Base-by-base conservation (phyloP, 2,113 vertebrate species). In the Coreoperca whiteheadi region DNA sequence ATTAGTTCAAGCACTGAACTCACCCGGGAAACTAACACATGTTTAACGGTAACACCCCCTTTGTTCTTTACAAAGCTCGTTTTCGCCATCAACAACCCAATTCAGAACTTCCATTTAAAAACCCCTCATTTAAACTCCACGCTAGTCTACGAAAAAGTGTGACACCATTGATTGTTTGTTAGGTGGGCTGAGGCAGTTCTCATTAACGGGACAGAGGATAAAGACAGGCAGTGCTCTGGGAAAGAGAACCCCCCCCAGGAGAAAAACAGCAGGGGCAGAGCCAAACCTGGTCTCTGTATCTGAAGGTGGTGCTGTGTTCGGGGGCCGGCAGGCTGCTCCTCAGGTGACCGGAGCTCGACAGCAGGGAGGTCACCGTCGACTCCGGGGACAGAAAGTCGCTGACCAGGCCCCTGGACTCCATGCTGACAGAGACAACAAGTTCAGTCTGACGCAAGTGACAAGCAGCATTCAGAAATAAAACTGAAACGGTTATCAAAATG, bases 281-380 rank as follows among this genome's bases (percentile, higher is more conserved):
- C 20, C 20, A 1, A 39, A 93, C 93, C 92, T 91, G 95, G 84
- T 96, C 91, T 81, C 94, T 96, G 89, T 96, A 98, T 61, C 46
- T 90, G 83, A 97, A 93, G 64, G 74, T 68, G 53, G 28, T 2
- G 66, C 12, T 79, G 69, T 46, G 61, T 20, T 84, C 84, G 20
- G 11, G 77, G 43, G 50, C 57, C 66, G 30, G n/a, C n/a, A 93
- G 81, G 73, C 79, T 81, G 76, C 88, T 93, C 67, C 80, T 90
- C 76, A 94, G 83, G 34, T 89, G 88, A n/a, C 92, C 95, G 1
- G 89, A 96, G 69, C 94, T 95, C 4, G 94, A 94, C 74, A 98
- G 81, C 53, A 98, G 93, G 8, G 96, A 95, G 30, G 97, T 96
- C 0, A 97, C 91, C 0, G 95, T 96, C 0, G 97, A 96, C 80